Conservation (phyloP, 2,797 vertebrate genomes). For the Echiichthys vipera region DNA sequence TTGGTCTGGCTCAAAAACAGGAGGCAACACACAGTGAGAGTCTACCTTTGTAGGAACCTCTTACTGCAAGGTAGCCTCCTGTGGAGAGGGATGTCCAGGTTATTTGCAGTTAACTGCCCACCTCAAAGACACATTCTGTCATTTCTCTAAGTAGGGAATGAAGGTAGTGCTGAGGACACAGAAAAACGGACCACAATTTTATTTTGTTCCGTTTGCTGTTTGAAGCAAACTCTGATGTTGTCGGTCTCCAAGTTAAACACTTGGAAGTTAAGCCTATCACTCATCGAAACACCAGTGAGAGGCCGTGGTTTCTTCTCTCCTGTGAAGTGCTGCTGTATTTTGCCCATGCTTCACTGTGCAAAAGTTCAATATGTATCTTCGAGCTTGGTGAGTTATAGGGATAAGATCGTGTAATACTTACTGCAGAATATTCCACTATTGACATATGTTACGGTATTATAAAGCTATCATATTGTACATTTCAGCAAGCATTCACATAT, state of each 20-base stretch:
- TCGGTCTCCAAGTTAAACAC: conserved; percentile 32
- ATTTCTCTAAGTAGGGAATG: conserved; percentile 27
- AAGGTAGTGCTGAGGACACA: neutral
- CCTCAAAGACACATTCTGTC: conserved; percentile 37
- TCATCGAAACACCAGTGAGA: conserved; percentile 17
- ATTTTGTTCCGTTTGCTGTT: neutral
- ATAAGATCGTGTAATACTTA: neutral
- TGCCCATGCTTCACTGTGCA: neutral
- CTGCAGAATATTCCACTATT: neutral
- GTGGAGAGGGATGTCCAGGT: conserved; percentile 43
- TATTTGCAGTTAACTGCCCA: conserved; percentile 44
- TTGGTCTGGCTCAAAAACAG: neutral
- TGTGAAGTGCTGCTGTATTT: conserved; percentile 1
- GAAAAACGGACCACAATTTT: conserved; percentile 8
- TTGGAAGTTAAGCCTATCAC: conserved; percentile 34
- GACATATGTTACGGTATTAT: no score
- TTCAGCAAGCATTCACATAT: neutral
- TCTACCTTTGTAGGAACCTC: conserved; percentile 9
- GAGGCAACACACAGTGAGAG: neutral
- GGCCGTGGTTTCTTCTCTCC: conserved; percentile 5
- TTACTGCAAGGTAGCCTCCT: conserved; percentile 5
- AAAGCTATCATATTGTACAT: neutral
- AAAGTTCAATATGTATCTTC: neutral
- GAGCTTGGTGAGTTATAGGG: neutral
- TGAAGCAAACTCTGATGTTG: conserved; percentile 30